Conservation (phyloP, 1,140 invertebrate genomes). For the Zaprionus nigranus region DNA sequence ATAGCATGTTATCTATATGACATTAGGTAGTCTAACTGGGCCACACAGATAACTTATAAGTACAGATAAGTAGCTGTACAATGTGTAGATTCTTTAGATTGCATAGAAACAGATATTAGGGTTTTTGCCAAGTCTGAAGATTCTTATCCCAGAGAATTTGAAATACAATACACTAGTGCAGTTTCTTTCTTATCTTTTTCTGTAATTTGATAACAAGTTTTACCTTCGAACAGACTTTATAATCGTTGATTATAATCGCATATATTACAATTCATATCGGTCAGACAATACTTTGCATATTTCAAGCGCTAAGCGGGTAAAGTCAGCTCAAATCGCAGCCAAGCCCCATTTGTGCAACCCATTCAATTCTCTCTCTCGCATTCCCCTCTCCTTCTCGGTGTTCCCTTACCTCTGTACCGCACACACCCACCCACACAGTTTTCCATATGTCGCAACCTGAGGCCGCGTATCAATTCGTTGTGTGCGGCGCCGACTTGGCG, state of each 20-base stretch:
- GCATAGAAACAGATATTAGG: not conserved
- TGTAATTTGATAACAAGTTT: constrained; percentile 16
- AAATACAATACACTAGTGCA: not conserved
- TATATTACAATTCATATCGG: constrained; percentile 14
- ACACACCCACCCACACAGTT: constrained; percentile 15
- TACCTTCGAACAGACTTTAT: constrained; percentile 6
- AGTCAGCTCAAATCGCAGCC: constrained; percentile 18
- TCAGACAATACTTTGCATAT: constrained; percentile 38
- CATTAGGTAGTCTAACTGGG: not conserved
- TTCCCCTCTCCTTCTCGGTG: not conserved
- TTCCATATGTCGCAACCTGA: constrained; percentile 55
- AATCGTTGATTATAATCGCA: constrained; percentile 6
- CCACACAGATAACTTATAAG: constrained; percentile 1
- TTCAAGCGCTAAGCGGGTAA: constrained; percentile 29
- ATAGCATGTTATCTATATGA: constrained; percentile 1
- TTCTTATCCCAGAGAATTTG: not conserved
- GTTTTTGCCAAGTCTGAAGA: not conserved
- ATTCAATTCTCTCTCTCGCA: constrained; percentile 42
- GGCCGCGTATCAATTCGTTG: constrained; percentile 73
- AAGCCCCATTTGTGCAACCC: constrained; percentile 23
- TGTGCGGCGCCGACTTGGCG: constrained; percentile 56
- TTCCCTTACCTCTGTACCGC: not conserved
- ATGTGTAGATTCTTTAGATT: not conserved
- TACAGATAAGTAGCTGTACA: not conserved
- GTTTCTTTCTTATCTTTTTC: not conserved